phyloP scores from a whole-genome alignment of 1,140 invertebrate species.

The Diachasma alloeum region DNA sequence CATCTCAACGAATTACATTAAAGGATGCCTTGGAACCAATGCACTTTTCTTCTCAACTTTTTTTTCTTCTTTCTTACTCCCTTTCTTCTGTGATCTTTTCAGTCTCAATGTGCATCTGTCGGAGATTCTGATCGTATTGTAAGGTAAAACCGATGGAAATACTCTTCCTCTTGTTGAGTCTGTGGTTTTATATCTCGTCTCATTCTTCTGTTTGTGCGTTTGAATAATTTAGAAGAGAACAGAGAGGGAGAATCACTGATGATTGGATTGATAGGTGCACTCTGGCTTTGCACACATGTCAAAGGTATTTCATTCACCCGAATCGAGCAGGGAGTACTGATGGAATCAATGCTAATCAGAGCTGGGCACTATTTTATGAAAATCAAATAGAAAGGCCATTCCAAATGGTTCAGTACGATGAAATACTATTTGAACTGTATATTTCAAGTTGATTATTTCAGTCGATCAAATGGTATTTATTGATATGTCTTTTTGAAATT shows the following conservation, averaged over 20 bases:
- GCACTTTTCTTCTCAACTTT: neutral
- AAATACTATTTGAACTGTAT: too few relatives aligned
- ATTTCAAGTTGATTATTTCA: too few relatives aligned
- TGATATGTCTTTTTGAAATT: too few relatives aligned
- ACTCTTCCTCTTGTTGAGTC: neutral
- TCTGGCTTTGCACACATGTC: neutral
- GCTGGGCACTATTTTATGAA: too few relatives aligned
- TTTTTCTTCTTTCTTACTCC: neutral
- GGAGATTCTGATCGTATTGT: neutral
- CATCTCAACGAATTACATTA: neutral
- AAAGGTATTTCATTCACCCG: neutral
- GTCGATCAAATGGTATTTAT: too few relatives aligned
- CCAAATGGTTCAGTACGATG: too few relatives aligned
- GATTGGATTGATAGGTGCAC: neutral
- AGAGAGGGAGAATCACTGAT: too few relatives aligned
- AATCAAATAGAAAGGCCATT: too few relatives aligned
- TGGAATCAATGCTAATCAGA: neutral
- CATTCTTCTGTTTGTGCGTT: neutral
- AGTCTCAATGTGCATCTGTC: neutral
- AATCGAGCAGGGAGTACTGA: neutral
- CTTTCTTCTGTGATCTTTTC: neutral
- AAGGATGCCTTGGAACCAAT: neutral
- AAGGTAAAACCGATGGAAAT: neutral
- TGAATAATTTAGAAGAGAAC: neutral
- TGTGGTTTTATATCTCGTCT: neutral